phyloP scores from a whole-genome alignment of 2,113 vertebrate species.

The Tamias sibiricus region DNA sequence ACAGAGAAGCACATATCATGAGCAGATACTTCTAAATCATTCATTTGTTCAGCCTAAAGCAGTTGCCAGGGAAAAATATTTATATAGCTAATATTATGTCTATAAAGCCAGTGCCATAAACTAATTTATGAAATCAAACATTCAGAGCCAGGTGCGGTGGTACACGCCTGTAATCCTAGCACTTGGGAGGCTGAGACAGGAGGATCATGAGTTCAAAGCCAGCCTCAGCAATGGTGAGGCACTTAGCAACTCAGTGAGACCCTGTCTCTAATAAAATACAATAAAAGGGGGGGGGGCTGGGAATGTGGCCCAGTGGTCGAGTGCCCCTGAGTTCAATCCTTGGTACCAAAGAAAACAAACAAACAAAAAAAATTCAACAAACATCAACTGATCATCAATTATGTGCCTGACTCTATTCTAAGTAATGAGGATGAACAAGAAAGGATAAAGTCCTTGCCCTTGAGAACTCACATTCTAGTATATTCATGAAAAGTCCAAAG shows the following conservation, averaged over 20 bases:
- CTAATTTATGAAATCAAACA: neutral
- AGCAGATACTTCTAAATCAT: slow-evolving; percentile 14
- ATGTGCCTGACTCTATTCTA: neutral
- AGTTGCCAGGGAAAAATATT: neutral
- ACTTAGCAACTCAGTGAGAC: too few relatives aligned
- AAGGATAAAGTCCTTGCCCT: neutral
- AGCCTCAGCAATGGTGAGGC: too few relatives aligned
- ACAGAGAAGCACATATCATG: neutral
- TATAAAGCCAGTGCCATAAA: neutral
- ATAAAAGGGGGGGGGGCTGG: too few relatives aligned
- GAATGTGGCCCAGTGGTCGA: too few relatives aligned
- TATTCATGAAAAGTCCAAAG: neutral
- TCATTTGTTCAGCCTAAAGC: slow-evolving; percentile 18
- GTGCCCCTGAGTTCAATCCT: too few relatives aligned
- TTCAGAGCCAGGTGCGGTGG: too few relatives aligned
- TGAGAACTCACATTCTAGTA: neutral
- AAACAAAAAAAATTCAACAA: too few relatives aligned
- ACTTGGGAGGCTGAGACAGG: too few relatives aligned
- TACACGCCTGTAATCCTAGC: too few relatives aligned
- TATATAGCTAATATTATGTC: neutral
- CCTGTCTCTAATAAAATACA: too few relatives aligned
- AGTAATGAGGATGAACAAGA: neutral
- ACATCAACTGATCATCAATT: neutral
- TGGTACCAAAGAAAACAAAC: too few relatives aligned
- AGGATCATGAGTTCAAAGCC: too few relatives aligned